A percentile compares a stretch with the other conserved stretches of the same genome.
phyloP scores from a whole-genome alignment of 2,888 invertebrate species.

The Escarpia spicata region DNA sequence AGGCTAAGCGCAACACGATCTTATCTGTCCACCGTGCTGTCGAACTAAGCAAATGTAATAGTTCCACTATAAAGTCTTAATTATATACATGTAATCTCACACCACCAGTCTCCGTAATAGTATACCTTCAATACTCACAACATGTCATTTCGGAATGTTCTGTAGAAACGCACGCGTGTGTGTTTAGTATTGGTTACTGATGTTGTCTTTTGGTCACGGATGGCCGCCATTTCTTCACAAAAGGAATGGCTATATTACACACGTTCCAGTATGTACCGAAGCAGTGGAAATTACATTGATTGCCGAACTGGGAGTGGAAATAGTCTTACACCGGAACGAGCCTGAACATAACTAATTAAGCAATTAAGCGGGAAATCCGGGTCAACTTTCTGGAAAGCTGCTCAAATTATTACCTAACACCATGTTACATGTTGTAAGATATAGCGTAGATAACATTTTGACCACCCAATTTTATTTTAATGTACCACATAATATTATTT shows the following conservation, averaged over 20 bases:
- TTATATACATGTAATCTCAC: background rate
- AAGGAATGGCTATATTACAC: background rate
- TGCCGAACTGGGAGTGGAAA: background rate
- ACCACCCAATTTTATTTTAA: too few species aligned
- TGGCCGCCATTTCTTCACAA: background rate
- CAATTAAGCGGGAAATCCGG: background rate
- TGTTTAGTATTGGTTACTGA: background rate
- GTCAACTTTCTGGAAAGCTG: background rate
- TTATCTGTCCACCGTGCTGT: background rate
- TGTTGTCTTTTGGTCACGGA: background rate
- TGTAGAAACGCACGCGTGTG: background rate
- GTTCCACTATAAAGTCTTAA: background rate
- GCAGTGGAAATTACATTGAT: background rate
- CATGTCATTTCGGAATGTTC: slow-evolving; percentile 1
- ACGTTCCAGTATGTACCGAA: background rate
- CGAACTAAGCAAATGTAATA: background rate
- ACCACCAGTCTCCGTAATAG: background rate
- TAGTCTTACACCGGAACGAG: background rate
- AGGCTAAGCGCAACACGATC: background rate
- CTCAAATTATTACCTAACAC: background rate
- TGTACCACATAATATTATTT: too few species aligned
- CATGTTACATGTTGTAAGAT: background rate
- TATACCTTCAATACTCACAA: background rate
- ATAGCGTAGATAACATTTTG: background rate
- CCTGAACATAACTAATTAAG: background rate